These are phyloP conservation scores for Pangasius djambal DNA, from an alignment of 2,797 vertebrate species.

Conservation along the genomic window DNA sequence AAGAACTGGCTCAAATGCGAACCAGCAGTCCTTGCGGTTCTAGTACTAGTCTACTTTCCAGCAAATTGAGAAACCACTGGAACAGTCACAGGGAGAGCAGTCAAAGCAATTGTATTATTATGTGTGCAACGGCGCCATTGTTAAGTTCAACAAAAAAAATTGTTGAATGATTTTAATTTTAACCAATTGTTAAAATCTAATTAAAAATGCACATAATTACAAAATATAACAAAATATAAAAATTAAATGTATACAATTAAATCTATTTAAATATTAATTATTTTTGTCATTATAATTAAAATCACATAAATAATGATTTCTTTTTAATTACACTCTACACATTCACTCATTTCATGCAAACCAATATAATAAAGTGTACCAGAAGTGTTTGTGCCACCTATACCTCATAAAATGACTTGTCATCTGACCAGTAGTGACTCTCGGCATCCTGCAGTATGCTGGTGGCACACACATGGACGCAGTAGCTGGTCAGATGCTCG, in stretches of 20 bases:
- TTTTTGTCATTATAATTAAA: neutral
- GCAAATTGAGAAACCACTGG: neutral
- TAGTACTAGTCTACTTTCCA: slow-evolving; percentile 3
- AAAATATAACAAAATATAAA: neutral
- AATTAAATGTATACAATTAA: neutral
- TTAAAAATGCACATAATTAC: neutral
- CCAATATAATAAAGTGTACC: neutral
- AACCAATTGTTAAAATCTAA: neutral
- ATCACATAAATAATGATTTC: neutral
- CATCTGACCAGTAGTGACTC: slow-evolving; percentile 92
- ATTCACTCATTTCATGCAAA: neutral
- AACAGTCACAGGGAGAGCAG: neutral
- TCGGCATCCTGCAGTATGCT: slow-evolving; percentile 93
- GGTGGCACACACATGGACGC: slow-evolving; percentile 84
- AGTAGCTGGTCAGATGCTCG: slow-evolving; percentile 88
- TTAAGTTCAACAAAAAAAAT: neutral
- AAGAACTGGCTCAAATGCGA: neutral
- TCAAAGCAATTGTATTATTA: neutral
- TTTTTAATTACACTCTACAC: neutral
- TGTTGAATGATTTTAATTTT: neutral
- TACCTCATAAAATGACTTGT: slow-evolving; percentile 96
- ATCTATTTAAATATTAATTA: neutral
- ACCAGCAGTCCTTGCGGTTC: neutral
- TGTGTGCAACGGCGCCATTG: neutral
- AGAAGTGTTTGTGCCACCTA: slow-evolving; percentile 46